Evolutionary conservation across 2,797 vertebrate species (phyloP), one percentile per base, ranked within the genome.

Genomic region (Bufotes viridis): DNA sequence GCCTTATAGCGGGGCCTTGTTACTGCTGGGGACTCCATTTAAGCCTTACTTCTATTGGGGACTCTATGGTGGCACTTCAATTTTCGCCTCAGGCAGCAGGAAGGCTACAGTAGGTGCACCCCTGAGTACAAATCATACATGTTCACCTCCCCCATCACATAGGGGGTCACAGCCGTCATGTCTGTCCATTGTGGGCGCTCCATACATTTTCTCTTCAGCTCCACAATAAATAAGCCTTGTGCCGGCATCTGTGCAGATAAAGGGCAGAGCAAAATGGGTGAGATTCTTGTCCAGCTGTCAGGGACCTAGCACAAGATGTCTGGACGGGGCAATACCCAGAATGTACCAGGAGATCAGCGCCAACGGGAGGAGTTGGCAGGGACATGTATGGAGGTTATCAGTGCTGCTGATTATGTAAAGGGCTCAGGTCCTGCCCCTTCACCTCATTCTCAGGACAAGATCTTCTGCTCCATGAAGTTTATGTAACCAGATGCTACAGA

Each of bases 231-330:
- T 60, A 63, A 87, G 34, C 34, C 34, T 5, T 55, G 18, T 78
- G 60, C 61, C 53, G 61, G 72, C 51, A 11, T 7, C 53, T 34
- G 1, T 26, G 20, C 51, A 13, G 67, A 86, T 82, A 26, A 86
- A 89, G 88, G 84, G 83, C 88, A 89, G 51, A 81, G 78, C 51
- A 1, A 89, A 86, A n/a, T 83, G 79, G 88, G 88, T 89, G 84
- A 89, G 14, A 82, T 89, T 78, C 29, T 60, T 14, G 29, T 81
- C 84, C 79, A 86, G 72, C 84, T 89, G 88, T 80, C 80, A 78
- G 60, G 80, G 53, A 84, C 84, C 88, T 49, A 63, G 84, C 29
- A 63, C 4, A 63, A 22, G 14, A 17, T 11, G 72, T 61, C 83
- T 24, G 26, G 26, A 18, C 2, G n/a, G 22, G 84, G 63, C 80